Base-by-base conservation (phyloP, 2,888 invertebrate species). In the Amphipyra tragopoginis region DNA sequence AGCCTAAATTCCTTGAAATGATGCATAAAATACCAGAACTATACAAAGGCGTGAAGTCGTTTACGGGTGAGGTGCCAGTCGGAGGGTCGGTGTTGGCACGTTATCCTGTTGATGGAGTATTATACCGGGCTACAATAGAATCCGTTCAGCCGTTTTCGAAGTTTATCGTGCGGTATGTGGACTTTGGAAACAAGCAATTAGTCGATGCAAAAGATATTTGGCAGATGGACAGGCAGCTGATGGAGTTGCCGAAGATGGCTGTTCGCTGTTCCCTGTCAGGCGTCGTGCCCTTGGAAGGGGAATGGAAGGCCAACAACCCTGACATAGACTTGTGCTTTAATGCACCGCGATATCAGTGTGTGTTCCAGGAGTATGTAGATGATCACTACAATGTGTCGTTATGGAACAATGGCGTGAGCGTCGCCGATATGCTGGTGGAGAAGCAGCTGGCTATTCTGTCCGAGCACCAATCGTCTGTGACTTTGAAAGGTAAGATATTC, bases 101-200 rank as follows among this genome's bases (percentile, higher is more conserved):
- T 9, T 97, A 96, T 79, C 96, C 96, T 0, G 96, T 96, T 44
- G 97, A 98, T 80, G 95, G 96, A 10, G 96, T 96, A 2, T 86
- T 97, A 14, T 97, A 97, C 84, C 93, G 98, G 51, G 97, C 97
- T 0, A 95, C 96, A 38, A 92, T 97, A 0, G 84, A 96, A 0
- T 94, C 96, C 3, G 93, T 95, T 44, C 95, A 96, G 63, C 95
- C 95, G 68, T 88, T 94, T 43, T 94, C 95, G 0, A 96, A 96
- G 75, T 96, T 96, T 85, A 95, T 96, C 59, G 97, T 98, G 0
- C 95, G 96, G 29, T 97, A 97, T 81, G 95, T 98, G 0, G 98
- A 98, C 87, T 97, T 97, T 77, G 98, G 98, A 3, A 97, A 97
- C 80, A 95, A 95, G 58, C 96, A 96, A 42, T 90, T 95, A 0